Evolutionary conservation across 1,140 invertebrate species (phyloP).

Genomic region (Meloidogyne chitwoodi): DNA sequence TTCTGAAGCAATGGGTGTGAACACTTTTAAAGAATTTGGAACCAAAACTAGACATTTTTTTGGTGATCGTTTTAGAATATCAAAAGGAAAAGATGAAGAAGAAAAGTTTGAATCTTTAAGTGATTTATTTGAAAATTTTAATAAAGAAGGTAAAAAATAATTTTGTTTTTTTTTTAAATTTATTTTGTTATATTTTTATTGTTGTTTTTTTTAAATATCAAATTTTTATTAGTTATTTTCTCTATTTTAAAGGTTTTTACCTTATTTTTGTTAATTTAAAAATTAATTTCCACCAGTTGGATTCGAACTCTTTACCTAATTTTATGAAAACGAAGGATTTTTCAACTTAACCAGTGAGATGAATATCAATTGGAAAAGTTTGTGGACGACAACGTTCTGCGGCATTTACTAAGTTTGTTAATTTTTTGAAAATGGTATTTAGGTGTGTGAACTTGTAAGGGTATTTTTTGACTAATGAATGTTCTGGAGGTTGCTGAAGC

Average conservation of each 20-base stretch:
- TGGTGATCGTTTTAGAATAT: constrained; percentile 36
- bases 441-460: too few species aligned
- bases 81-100: constrained; percentile 20
- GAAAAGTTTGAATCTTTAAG: constrained; percentile 22
- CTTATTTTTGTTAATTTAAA: not conserved
- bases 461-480: too few species aligned
- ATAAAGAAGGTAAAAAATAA: constrained; percentile 5
- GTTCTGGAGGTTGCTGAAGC: too few species aligned
- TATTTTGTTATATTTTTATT: not conserved
- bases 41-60: constrained; percentile 27
- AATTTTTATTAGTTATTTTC: not conserved
- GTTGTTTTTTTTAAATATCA: not conserved
- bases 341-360: not conserved
- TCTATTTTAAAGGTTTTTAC: not conserved
- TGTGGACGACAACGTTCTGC: too few species aligned
- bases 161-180: constrained; percentile 1
- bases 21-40: constrained; percentile 43
- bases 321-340: not conserved
- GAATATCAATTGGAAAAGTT: too few species aligned
- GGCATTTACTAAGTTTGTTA: too few species aligned
- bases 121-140: constrained; percentile 33
- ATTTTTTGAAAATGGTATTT: too few species aligned
- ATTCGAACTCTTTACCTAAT: not conserved
- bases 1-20: constrained; percentile 29
- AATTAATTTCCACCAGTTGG: not conserved